Base-by-base conservation (phyloP, 2,113 vertebrate genomes). In the Phaethornis superciliosus region DNA sequence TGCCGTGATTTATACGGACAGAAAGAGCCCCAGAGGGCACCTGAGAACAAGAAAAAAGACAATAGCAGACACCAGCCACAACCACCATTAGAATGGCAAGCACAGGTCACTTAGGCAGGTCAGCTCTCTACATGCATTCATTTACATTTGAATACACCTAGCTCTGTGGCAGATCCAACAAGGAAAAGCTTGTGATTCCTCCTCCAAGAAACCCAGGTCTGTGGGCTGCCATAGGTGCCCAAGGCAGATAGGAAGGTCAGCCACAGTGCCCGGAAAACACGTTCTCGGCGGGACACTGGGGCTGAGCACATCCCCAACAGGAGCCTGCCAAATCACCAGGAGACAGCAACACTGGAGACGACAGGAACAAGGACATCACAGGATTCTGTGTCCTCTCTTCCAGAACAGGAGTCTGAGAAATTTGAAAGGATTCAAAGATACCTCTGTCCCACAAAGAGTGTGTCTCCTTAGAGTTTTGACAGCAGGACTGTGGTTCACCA, bases 11-110 rank as follows among this genome's bases (percentile, higher is more conserved):
- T 80, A 56, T 21, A 59, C 0, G 46, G 46, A 42, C 1, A 83
- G 79, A 70, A 60, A 83, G n/a, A 83, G 37, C 35, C 59, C 46
- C 26, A 47, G 49, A 30, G 23, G 21, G 19, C 42, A 85, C 42
- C 37, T 33, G 37, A 92, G 68, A 78, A 81, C 16, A 69, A 76
- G 67, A 44, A 42, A 75, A 76, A 79, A 78, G 40, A 60, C 42
- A 63, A 15, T 32, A 0, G 0, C 17, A 51, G 47, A 70, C 60
- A 71, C 35, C 40, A 54, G 0, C 51, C 44, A 30, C 46, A 24
- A 55, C 24, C 27, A 21, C 40, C 10, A 21, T 14, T 2, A 52
- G 28, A 90, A 13, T 26, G 20, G 71, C 37, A 71, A 70, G 51
- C 18, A 88, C 82, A 65, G 27, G 37, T 23, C 3, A 68, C 60